These are phyloP conservation scores for Caenorhabditis angaria DNA, from an alignment of 2,888 invertebrate species.

Conservation along the genomic window DNA sequence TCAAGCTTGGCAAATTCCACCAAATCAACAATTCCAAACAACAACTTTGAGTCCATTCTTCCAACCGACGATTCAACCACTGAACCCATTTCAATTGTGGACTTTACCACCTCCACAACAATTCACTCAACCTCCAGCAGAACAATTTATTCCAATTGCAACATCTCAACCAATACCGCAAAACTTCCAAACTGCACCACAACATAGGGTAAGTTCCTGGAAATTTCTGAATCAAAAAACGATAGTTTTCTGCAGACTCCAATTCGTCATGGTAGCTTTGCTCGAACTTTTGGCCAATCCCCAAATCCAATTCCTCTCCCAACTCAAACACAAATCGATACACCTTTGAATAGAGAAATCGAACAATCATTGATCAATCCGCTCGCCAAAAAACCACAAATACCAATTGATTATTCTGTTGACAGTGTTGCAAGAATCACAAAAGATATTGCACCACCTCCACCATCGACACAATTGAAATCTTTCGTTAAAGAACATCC, in stretches of 20 bases:
- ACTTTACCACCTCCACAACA: slow-evolving; percentile 23
- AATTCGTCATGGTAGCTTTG: slow-evolving; percentile 19
- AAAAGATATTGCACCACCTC: slow-evolving; percentile 34
- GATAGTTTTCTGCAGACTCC: slow-evolving; percentile 20
- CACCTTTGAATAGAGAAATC: slow-evolving; percentile 32
- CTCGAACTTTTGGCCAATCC: slow-evolving; percentile 31
- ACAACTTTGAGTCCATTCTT: slow-evolving; percentile 33
- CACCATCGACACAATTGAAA: slow-evolving; percentile 28
- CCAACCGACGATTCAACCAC: slow-evolving; percentile 17
- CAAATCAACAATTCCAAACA: slow-evolving; percentile 12
- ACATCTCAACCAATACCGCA: slow-evolving; percentile 24
- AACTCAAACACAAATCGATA: slow-evolving; percentile 16
- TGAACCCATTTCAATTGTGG: slow-evolving; percentile 8
- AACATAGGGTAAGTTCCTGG: neutral
- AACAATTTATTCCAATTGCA: slow-evolving; percentile 33
- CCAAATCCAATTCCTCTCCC: slow-evolving; percentile 40
- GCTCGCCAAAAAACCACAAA: slow-evolving; percentile 26
- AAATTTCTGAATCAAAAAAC: neutral
- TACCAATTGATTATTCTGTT: slow-evolving; percentile 40
- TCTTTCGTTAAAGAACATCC: slow-evolving; percentile 44
- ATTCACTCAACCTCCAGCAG: neutral
- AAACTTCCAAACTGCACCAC: slow-evolving; percentile 9
- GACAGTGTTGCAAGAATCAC: slow-evolving; percentile 30
- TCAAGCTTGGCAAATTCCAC: slow-evolving; percentile 63
- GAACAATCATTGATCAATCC: slow-evolving; percentile 22